Evolutionary conservation across 2,888 invertebrate genomes (phyloP), one percentile per base, ranked within the genome.

Genomic region (Drosophila mercatorum): DNA sequence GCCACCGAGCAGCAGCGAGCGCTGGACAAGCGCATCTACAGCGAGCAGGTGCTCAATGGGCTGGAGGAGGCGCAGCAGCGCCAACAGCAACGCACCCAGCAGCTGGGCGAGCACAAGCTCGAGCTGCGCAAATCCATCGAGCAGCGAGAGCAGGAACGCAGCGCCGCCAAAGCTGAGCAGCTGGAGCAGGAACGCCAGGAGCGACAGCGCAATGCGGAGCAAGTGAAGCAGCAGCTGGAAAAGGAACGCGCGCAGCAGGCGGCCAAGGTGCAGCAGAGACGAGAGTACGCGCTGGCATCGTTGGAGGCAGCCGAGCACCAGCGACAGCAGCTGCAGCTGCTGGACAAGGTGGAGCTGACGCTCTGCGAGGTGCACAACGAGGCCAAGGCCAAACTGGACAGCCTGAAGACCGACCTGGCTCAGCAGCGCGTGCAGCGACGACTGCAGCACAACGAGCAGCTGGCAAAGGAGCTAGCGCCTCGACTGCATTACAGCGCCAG

Each of bases 401-500:
- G 91, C 44, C 83, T 93, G 46, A 93, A 92, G 68, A 26, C 36
- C 0, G 76, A 83, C 6, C 92, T 92, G 72, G 82, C 88, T 38
- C 92, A 91, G 73, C 92, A 93, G 72, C 86, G 90, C 46, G 81
- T 94, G 53, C 92, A 62, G 89, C 94, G 94, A 52, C 93, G 93
- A 51, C 83, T 92, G 10, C 91, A 92, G 8, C 89, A 93, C 0
- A 90, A 94, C 52, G 94, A 94, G 28, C 81, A 89, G n/a, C 94
- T 94, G 72, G 94, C 94, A 60, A 80, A 91, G 53, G 91, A 92
- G 67, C 80, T 94, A 69, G 92, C 92, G 56, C 92, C 93, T 0
- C 93, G 94, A 0, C 93, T 93, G 36, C 93, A 93, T 14, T 92
- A 90, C 31, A 93, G 93, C 1, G 92, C 93, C 2, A 91, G 89